Evolutionary conservation across 2,797 vertebrate genomes (phyloP), one percentile per base, ranked within the genome.

Genomic region (Sebastes cheni): DNA sequence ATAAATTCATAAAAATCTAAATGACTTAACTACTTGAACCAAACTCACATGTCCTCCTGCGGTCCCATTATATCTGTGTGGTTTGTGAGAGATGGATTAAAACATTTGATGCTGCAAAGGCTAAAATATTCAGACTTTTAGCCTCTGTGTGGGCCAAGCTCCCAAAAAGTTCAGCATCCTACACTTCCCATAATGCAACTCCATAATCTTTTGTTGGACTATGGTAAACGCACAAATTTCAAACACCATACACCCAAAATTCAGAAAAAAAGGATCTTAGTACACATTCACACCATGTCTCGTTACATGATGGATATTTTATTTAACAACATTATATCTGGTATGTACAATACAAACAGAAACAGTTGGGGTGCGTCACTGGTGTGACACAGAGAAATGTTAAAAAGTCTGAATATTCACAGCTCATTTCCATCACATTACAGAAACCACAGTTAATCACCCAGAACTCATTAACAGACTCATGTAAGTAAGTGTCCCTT

Each of bases 311-410:
- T 87, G 60, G 72, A 76, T 81, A 86, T 75, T 93, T 93, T 88
- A 92, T 92, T 93, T 34, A 86, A 82, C 84, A 89, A 90, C 85
- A 52, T 80, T 72, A 74, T 80, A 70, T 83, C 50, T 66, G 60
- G 61, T 86, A 42, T 86, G 59, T 87, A 82, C 85, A 88, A 46
- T 74, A 89, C 80, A 92, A 80, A 90, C 29, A 69, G 22, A 83
- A 79, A 77, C 54, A 60, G 70, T 14, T 8, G 69, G 66, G 80
- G 55, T 74, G 79, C 67, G 64, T 84, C 67, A 72, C 56, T 25
- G 75, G 14, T 13, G 75, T 56, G 66, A 65, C 62, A 82, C 81
- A 82, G 60, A 81, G 52, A 79, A 79, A 82, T 18, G 54, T 72
- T 12, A 18, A 59, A 71, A 56, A 67, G 29, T 32, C 20, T 61